These are phyloP conservation scores for Poeciliopsis turrubarensis DNA, from an alignment of 2,113 vertebrate genomes.

Conservation along the genomic window DNA sequence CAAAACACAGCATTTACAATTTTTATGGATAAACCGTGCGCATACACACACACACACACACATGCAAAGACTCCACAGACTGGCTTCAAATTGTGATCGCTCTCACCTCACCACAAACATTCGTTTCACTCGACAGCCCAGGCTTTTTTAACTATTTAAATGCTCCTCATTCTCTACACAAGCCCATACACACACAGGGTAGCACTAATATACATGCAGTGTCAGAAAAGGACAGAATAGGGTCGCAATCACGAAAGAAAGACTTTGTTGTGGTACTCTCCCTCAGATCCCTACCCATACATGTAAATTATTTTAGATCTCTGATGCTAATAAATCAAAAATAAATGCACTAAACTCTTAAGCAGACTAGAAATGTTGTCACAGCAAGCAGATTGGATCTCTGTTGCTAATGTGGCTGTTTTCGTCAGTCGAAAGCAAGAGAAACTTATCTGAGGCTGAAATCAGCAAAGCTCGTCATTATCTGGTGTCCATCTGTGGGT, in stretches of 20 bases:
- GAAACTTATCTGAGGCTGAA: constrained; percentile 15
- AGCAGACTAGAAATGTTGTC: not conserved
- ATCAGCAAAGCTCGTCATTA: constrained; percentile 60
- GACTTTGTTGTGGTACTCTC: constrained; percentile 15
- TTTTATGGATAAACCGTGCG: constrained; percentile 38
- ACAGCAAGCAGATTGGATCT: not conserved
- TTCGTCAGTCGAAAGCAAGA: constrained; percentile 36
- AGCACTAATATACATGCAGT: constrained; percentile 41
- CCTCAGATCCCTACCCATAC: constrained; percentile 29
- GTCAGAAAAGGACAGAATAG: constrained; percentile 54
- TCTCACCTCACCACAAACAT: constrained; percentile 51
- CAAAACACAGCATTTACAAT: constrained; percentile 36
- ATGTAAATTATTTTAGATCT: constrained; percentile 3
- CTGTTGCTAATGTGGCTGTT: constrained; percentile 27
- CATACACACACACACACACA: not conserved
- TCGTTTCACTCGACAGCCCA: constrained; percentile 31
- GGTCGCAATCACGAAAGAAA: constrained; percentile 52
- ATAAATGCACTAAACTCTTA: not conserved
- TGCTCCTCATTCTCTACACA: constrained; percentile 24
- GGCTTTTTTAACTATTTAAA: constrained; percentile 65
- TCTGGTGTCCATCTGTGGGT: constrained; percentile 57
- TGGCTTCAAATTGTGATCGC: constrained; percentile 29
- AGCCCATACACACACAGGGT: constrained; percentile 40
- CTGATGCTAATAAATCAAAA: not conserved
- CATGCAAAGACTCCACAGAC: constrained; percentile 13